Conservation (phyloP, 2,888 invertebrate species). For the Dicyrtomina minuta region DNA sequence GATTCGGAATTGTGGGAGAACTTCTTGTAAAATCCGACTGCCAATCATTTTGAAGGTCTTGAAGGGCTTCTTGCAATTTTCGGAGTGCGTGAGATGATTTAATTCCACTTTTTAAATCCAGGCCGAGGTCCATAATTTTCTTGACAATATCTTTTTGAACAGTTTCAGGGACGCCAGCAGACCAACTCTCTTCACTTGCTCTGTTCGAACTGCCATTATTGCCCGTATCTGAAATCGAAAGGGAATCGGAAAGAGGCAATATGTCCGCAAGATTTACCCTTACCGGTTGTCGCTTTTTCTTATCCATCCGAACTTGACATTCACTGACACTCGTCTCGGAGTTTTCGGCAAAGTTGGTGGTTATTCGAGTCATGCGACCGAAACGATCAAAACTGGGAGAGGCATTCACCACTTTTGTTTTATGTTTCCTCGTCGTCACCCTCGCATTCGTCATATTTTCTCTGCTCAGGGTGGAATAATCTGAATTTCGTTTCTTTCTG, state of each 20-base stretch:
- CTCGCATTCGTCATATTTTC: no score
- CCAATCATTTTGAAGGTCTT: constrained; percentile 2
- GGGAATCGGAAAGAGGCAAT: no score
- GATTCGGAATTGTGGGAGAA: no score
- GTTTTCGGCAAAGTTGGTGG: not conserved
- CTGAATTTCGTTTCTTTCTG: no score
- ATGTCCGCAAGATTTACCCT: not conserved
- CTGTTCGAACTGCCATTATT: not conserved
- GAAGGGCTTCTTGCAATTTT: constrained; percentile 6
- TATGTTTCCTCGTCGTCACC: no score
- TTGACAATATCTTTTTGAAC: not conserved
- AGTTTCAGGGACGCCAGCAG: no score
- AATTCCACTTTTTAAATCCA: not conserved
- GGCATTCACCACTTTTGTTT: no score
- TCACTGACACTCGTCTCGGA: not conserved
- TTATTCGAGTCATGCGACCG: constrained; percentile 5
- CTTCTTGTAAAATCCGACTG: not conserved
- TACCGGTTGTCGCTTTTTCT: not conserved
- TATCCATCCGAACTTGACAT: not conserved
- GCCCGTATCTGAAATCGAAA: no score
- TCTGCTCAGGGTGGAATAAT: no score
- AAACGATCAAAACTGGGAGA: constrained; percentile 11
- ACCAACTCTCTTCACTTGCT: no score
- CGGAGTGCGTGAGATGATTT: not conserved
- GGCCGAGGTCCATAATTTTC: not conserved